Conservation (phyloP, 2,888 invertebrate species). For the Eupithecia tripunctaria region DNA sequence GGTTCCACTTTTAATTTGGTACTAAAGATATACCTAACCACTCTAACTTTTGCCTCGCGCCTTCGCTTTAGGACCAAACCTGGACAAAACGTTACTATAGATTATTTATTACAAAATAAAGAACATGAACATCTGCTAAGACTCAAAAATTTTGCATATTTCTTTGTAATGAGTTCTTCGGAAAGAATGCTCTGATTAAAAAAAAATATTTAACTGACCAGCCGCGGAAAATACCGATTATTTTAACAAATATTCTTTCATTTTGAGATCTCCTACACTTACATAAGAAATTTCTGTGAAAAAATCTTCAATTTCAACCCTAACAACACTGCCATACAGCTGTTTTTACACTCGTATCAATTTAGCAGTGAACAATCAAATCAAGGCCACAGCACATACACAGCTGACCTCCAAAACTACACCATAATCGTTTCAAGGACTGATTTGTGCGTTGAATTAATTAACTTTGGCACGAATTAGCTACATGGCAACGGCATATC, state of each 20-base stretch:
- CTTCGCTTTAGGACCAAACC: not conserved
- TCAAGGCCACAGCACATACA: constrained; percentile 36
- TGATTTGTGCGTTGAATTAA: constrained; percentile 36
- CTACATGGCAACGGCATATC: not conserved
- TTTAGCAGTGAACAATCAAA: constrained; percentile 19
- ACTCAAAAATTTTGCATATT: too few species aligned
- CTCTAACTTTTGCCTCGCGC: not conserved
- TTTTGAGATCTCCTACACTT: not conserved
- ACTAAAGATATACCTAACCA: not conserved
- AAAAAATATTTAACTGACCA: too few species aligned
- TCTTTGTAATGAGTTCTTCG: too few species aligned
- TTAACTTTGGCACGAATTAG: constrained; percentile 30
- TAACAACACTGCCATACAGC: not conserved
- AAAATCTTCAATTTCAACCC: not conserved
- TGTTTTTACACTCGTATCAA: not conserved
- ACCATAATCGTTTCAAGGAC: constrained; percentile 30
- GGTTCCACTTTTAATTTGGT: constrained; percentile 10
- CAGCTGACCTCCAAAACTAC: constrained; percentile 42
- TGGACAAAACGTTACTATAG: too few species aligned
- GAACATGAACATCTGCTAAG: too few species aligned
- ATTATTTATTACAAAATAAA: not conserved
- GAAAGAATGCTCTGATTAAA: too few species aligned
- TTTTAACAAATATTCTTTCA: not conserved
- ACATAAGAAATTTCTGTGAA: not conserved
- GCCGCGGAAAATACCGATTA: not conserved